These are phyloP conservation scores for Agrotis puta DNA, from an alignment of 2,888 invertebrate species.

Conservation along the genomic window DNA sequence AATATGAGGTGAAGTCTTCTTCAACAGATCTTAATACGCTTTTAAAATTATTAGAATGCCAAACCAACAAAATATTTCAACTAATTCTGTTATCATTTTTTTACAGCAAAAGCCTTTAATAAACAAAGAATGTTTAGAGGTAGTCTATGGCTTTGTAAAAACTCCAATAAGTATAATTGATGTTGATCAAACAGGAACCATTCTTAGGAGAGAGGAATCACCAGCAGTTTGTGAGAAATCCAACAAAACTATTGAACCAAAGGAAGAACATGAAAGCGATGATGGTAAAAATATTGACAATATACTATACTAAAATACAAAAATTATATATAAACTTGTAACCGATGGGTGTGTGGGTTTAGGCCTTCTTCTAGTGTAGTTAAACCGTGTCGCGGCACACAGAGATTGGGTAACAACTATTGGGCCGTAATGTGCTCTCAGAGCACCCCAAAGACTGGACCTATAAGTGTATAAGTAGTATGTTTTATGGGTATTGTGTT, in stretches of 20 bases:
- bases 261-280: not conserved
- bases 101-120: slow-evolving; percentile 6
- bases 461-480: too few species aligned
- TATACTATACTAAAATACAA: too few species aligned
- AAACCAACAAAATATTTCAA: not conserved
- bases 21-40: not conserved
- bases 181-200: not conserved
- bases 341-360: too few species aligned
- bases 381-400: too few species aligned
- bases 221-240: not conserved
- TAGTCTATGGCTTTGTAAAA: not conserved
- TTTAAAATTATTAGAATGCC: not conserved
- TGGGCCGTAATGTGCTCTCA: too few species aligned
- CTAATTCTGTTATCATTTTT: not conserved
- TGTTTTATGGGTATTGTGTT: too few species aligned
- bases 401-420: too few species aligned
- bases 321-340: too few species aligned
- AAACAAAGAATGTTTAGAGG: not conserved
- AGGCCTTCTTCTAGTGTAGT: too few species aligned
- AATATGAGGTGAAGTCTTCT: not conserved
- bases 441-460: too few species aligned
- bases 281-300: too few species aligned
- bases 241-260: not conserved
- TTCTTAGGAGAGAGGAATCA: not conserved
- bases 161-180: slow-evolving; percentile 1